Evolutionary conservation across 2,888 invertebrate genomes (phyloP).

Genomic region (Tetanocera ferruginea): DNA sequence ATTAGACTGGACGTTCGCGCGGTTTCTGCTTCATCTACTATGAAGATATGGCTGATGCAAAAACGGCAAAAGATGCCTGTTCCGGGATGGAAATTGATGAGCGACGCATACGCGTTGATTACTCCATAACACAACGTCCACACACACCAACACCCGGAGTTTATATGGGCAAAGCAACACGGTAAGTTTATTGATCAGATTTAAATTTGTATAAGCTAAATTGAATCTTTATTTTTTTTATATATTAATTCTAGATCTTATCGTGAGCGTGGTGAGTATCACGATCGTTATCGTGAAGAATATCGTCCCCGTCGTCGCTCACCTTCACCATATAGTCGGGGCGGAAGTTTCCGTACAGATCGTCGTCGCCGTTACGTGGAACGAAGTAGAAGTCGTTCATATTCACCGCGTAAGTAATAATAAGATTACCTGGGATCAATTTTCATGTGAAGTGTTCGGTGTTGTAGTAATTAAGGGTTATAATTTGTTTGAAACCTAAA

Average conservation of each 20-base stretch:
- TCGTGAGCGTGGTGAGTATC: constrained; percentile 53
- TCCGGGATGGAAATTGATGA: constrained; percentile 96
- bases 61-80: constrained; percentile 93
- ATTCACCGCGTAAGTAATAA: constrained; percentile 57
- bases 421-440: background rate
- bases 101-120: constrained; percentile 93
- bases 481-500: too few species aligned
- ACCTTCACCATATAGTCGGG: constrained; percentile 53
- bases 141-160: constrained; percentile 98
- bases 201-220: constrained; percentile 6
- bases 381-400: constrained; percentile 61
- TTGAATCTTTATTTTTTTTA: background rate
- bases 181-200: constrained; percentile 46
- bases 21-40: constrained; percentile 98
- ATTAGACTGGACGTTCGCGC: constrained; percentile 89
- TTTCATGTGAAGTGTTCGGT: too few species aligned
- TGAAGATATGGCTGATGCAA: constrained; percentile 88
- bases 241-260: constrained; percentile 46
- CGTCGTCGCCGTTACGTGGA: constrained; percentile 54
- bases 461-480: background rate
- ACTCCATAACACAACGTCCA: constrained; percentile 94
- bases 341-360: constrained; percentile 50
- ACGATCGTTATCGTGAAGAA: constrained; percentile 54
- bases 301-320: constrained; percentile 52
- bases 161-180: constrained; percentile 94